Evolutionary conservation across 2,113 vertebrate species (phyloP), one percentile per base, ranked within the genome.

Genomic region (Tachysurus vachellii): DNA sequence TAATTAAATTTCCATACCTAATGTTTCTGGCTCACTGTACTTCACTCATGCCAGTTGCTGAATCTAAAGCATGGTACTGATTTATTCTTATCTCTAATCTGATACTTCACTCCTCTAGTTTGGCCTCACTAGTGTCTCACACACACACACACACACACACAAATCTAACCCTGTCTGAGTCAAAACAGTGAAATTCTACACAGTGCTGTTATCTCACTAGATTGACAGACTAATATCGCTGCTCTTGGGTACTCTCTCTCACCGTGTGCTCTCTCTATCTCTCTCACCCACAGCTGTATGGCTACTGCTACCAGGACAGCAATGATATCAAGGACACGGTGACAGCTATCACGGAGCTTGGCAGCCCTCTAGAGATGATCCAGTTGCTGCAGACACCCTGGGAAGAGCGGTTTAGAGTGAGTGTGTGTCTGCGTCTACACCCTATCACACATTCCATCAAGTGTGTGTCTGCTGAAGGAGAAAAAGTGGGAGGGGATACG

Each of bases 291-390:
- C 92, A 98, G 97, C 95, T 98, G 66, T 96, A 97, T 47, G 97
- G 97, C 89, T 97, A 97, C 88, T 98, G 97, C 92, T 97, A 97
- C 91, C 97, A 97, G 88, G 96, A 97, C 82, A 97, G 94, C 85
- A 96, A 96, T 56, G 96, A 96, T 91, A 96, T 97, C 89, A 93
- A 95, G 21, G 95, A 97, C 89, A 96, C 96, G 0, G 94, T 98
- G 94, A 98, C 96, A 0, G 96, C 97, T 92, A 97, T 98, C 95
- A 98, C 96, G 13, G 97, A 98, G 89, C 94, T 98, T 79, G 97
- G 97, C 8, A 95, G 96, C 1, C 97, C 97, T 8, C 93, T 98
- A 85, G 97, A 98, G 91, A 98, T 98, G 97, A 97, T 98, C 91
- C 96, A 97, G 92, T 95, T 98, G 87, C 93, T 98, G 80, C 97